Evolutionary conservation across 2,113 vertebrate genomes (phyloP), one percentile per base, ranked within the genome.

Genomic region (Pseudorhombus dupliciocellatus): DNA sequence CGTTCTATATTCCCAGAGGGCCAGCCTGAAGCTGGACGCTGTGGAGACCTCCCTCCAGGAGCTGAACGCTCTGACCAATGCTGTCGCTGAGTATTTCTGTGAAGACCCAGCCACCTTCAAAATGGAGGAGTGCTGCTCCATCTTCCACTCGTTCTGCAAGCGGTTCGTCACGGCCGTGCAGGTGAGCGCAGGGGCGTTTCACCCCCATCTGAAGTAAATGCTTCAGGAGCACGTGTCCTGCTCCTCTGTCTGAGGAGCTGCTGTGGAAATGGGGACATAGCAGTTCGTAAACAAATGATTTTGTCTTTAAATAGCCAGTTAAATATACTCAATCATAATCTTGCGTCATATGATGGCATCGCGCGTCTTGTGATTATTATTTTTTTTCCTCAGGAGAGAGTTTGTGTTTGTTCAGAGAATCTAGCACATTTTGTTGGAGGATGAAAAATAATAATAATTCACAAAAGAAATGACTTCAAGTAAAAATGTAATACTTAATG

Each of bases 61-160:
- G 30, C 86, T 94, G 0, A 58, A 81, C 10, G 30, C 66, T 16
- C 15, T 91, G 66, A 93, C 84, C 20, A 3, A 52, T 0, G 64
- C 90, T 1, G 92, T 95, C 10, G 93, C 92, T 0, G 93, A 94
- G 67, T 95, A 77, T 63, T 93, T 94, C 84, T 95, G 94, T 70
- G 94, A 95, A 79, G 94, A 95, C 24, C 91, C 92, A 0, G 44
- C 71, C 3, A 56, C 77, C 24, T 94, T 95, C 68, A 92, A 88
- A 40, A 79, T 95, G 40, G 93, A 93, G 56, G 93, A 94, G 70
- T 94, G 93, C 83, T 95, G 92, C 85, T 88, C 87, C 58, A 93
- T 94, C 83, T 94, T 95, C 64, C 75, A 92, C 71, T 92, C 88
- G 1, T 95, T 95, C 66, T 91, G 92, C 69, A 90, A 90, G 40